Base-by-base conservation (phyloP, 2,888 invertebrate species). In the Ypsolopha scabrella region DNA sequence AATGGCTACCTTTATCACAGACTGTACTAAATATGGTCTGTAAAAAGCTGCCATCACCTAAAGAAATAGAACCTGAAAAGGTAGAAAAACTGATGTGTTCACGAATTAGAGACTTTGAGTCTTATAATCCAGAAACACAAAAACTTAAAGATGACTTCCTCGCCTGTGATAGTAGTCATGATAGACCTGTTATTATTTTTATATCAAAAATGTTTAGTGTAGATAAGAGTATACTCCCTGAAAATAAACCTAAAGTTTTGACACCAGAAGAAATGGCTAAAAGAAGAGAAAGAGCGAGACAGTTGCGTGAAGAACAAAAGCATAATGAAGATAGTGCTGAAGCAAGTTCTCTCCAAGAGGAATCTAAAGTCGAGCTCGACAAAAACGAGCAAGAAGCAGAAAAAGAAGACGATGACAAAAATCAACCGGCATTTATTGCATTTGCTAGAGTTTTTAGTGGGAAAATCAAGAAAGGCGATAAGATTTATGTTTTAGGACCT, bases 371-470 rank as follows among this genome's bases (percentile, higher is more conserved):
- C 24, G 44, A 56, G 60, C 24, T 60, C 8, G 13, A 11, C 55
- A 6, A 60, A 58, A 52, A 56, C 39, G 62, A 60, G 50, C 54
- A 56, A 51, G 73, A 77, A 57, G 74, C 80, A 41, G 62, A 65
- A 52, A 65, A 67, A 52, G 75, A 72, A 56, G 71, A 81, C 43
- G 58, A 67, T 33, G 70, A 73, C 44, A 75, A 81, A 44, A 89
- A 91, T 48, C 85, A 88, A 49, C 90, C 91, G 55, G 90, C 90
- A 43, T 94, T 98, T 68, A 88, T 99, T 57, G 98, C 96, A 0
- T 96, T 99, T 82, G 97, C 97, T 13, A 89, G 98, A 65, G 90
- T 99, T 38, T 98, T 95, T 72, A 96, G 96, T 72, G 98, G 99
- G 2, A 92, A 89, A 51, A 73, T 98, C 38, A 90, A 74, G 58